Evolutionary conservation across 2,888 invertebrate genomes (phyloP).

Genomic region (Noctua fimbriata): DNA sequence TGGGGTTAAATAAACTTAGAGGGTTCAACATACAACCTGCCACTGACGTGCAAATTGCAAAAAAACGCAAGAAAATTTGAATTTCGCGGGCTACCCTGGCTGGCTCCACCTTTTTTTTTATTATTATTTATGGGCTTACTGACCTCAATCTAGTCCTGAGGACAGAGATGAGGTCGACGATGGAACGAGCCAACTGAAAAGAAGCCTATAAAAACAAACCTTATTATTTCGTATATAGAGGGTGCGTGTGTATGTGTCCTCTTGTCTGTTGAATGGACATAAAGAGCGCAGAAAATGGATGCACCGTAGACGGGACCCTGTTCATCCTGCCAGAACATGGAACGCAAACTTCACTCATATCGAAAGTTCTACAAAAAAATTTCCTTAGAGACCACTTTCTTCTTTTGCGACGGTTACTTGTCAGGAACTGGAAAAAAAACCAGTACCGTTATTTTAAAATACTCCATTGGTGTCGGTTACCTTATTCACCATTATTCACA

Average conservation of each 20-base stretch:
- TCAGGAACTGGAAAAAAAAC: slow-evolving; percentile 4
- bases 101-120: too few relatives aligned
- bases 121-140: too few relatives aligned
- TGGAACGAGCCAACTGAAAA: too few relatives aligned
- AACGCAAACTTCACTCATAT: neutral
- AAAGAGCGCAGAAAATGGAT: slow-evolving; percentile 93
- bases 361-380: neutral
- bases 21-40: too few relatives aligned
- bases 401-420: rapidly evolving
- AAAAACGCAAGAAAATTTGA: too few relatives aligned
- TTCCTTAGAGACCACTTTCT: neutral
- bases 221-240: slow-evolving; percentile 70
- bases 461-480: neutral
- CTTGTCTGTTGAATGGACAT: slow-evolving; percentile 96
- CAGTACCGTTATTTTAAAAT: neutral
- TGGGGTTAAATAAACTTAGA: too few relatives aligned
- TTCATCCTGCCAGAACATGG: neutral
- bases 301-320: neutral
- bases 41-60: too few relatives aligned
- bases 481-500: neutral
- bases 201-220: neutral
- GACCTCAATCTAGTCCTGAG: too few relatives aligned
- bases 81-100: too few relatives aligned
- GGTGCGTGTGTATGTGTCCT: slow-evolving; percentile 90
- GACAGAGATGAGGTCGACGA: too few relatives aligned